Conservation (phyloP, 2,797 vertebrate genomes). For the Hyperoplus lanceolatus region DNA sequence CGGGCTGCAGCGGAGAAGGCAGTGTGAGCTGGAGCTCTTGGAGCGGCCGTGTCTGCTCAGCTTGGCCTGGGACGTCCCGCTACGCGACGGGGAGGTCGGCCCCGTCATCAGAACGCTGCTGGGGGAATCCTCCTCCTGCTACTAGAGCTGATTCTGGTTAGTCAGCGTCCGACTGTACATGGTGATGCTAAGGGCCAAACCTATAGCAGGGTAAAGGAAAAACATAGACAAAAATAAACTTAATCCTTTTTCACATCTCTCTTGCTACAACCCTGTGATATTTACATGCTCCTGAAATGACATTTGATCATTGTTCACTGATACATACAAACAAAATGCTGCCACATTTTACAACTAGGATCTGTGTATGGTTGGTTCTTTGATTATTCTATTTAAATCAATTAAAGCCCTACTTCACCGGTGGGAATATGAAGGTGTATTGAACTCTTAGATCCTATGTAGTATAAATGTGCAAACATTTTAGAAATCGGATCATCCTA, state of each 20-base stretch:
- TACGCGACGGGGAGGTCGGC: conserved; percentile 82
- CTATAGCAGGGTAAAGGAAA: neutral
- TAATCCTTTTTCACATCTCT: neutral
- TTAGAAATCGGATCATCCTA: too few relatives aligned
- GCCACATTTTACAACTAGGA: neutral
- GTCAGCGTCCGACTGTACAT: conserved; percentile 48
- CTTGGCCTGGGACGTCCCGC: conserved; percentile 81
- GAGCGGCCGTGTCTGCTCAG: conserved; percentile 89
- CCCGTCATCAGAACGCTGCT: conserved; percentile 85
- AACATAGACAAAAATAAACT: too few relatives aligned
- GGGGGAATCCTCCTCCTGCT: conserved; percentile 47
- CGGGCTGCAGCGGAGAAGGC: conserved; percentile 76
- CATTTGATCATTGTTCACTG: neutral
- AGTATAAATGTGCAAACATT: too few relatives aligned
- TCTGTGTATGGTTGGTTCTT: neutral
- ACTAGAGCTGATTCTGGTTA: conserved; percentile 29
- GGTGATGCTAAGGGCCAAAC: conserved; percentile 37
- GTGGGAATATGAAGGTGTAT: too few relatives aligned
- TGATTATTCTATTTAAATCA: too few relatives aligned
- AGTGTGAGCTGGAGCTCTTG: conserved; percentile 87
- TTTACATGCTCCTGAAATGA: neutral
- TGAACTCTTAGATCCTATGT: too few relatives aligned
- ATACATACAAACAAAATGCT: neutral
- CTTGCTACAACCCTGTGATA: neutral
- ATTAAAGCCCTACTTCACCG: too few relatives aligned